Evolutionary conservation across 35 echinoderm and acorn worm species (phyloP).

Genomic region (Lytechinus variegatus): DNA sequence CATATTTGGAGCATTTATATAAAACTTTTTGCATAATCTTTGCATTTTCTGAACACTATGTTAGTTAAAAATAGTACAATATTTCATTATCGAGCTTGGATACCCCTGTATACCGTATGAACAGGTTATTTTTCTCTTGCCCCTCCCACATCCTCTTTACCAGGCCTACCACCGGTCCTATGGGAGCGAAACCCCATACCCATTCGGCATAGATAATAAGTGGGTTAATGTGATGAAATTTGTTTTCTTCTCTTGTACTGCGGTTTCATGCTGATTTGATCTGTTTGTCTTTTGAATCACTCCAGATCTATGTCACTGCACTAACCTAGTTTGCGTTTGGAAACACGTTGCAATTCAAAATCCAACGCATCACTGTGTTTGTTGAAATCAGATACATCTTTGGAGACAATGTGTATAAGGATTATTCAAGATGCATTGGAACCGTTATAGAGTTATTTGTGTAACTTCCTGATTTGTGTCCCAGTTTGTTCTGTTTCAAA

Average conservation of each 20-base stretch:
- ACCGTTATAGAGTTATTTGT: too few relatives aligned
- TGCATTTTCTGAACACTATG: too few relatives aligned
- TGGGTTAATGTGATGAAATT: constrained; percentile 40
- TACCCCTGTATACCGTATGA: too few relatives aligned
- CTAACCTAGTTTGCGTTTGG: not conserved
- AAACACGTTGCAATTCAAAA: not conserved
- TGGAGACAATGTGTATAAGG: not conserved
- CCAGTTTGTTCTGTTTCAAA: not conserved
- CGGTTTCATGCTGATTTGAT: constrained; percentile 40
- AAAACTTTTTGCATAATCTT: too few relatives aligned
- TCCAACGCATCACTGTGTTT: not conserved
- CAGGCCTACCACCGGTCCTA: not conserved
- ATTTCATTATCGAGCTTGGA: too few relatives aligned
- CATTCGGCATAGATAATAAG: constrained; percentile 39
- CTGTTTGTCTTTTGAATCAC: constrained; percentile 39
- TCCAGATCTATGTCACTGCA: constrained; percentile 29
- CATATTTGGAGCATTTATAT: too few relatives aligned
- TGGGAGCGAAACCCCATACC: constrained; percentile 1
- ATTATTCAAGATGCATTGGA: too few relatives aligned
- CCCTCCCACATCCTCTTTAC: constrained; percentile 27
- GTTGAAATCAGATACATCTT: not conserved
- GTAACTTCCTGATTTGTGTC: not conserved
- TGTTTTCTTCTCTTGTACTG: constrained; percentile 24
- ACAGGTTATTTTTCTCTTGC: not conserved
- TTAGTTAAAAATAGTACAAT: too few relatives aligned